Base-by-base conservation (phyloP, 2,888 invertebrate genomes). In the Poecilobothrus nobilitatus region DNA sequence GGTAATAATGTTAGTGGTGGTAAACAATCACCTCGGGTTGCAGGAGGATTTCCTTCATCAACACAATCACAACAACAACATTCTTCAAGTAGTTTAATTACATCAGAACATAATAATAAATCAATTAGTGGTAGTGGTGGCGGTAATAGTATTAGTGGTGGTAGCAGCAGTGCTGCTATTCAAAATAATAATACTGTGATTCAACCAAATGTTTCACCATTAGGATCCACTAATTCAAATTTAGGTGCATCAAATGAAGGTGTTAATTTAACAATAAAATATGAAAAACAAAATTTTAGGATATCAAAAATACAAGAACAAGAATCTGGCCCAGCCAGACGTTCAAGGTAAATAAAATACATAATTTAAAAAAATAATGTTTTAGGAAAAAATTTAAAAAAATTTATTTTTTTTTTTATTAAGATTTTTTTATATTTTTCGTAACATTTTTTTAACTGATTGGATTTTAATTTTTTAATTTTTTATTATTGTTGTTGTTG, bases 201-300 rank as follows among this genome's bases (percentile, higher is more conserved):
- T 21, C 70, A 68, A 62, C 65, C 70, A 15, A 66, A 21, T 53
- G 68, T 71, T 78, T 27, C 80, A 77, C 68, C 70, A 44, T 70
- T 68, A 44, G 27, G 21, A 4, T 41, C 63, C 1, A 15, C 63
- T 27, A 63, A 53, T 53, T 53, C 53, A 53, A 53, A 53, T 53
- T 72, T 79, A 1, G 80, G 77, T 1, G 78, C 81, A 12, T 76
- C 79, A 70, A 82, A 84, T 71, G 84, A 82, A 71, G 81, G 81
- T 68, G 84, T 84, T 20, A 83, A 83, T 70, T 75, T 86, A 63
- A 86, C 85, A 77, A 84, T 85, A 12, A 83, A 83, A 61, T 86
- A 82, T 73, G 86, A 86, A 73, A 85, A 85, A 73, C 85, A 86
- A 75, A 77, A 80, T 62, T 80, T 82, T 41, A 79, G 83, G 63